Evolutionary conservation across 2,113 vertebrate species (phyloP), one percentile per base, ranked within the genome.

Genomic region (Tachysurus vachellii): DNA sequence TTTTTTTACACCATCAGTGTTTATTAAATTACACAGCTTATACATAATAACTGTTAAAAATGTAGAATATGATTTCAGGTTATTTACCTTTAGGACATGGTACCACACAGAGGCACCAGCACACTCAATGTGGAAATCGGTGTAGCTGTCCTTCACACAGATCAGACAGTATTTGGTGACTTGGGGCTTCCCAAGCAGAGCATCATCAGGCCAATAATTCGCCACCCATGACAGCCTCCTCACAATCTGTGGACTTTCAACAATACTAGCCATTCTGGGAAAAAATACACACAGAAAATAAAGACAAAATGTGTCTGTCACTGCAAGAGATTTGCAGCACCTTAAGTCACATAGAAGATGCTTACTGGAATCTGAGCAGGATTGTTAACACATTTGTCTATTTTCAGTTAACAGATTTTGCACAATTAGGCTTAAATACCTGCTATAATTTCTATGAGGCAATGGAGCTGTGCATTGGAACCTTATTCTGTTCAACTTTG

Each of bases 141-240:
- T 99, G 92, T 99, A 99, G 93, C 98, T 99, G 95, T 99, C 98
- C 93, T 99, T 99, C 76, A 99, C 97, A 0, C 98, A 99, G 92
- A 99, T 98, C 83, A 99, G 95, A 94, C 98, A 99, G 93, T 99
- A 99, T 93, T 99, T 98, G 87, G 96, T 97, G 92, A 99, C 98
- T 95, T 99, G 98, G 61, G 98, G 98, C 90, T 99, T 99, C 36
- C 96, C 98, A 4, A 99, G 95, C 88, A 99, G 92, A 14, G 97
- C 97, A 1, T 99, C 97, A 0, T 99, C 96, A 0, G 97, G 98
- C 98, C 98, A 99, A 87, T 98, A 98, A 94, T 99, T 99, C 70
- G 97, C 97, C 21, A 97, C 97, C 98, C 98, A 99, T 7, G 98
- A 99, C 79, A 99, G 90, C 88, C 95, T 97, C 89, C 97, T 97